Evolutionary conservation across 2,113 vertebrate genomes (phyloP).

Genomic region (Ceuthmochares aereus): DNA sequence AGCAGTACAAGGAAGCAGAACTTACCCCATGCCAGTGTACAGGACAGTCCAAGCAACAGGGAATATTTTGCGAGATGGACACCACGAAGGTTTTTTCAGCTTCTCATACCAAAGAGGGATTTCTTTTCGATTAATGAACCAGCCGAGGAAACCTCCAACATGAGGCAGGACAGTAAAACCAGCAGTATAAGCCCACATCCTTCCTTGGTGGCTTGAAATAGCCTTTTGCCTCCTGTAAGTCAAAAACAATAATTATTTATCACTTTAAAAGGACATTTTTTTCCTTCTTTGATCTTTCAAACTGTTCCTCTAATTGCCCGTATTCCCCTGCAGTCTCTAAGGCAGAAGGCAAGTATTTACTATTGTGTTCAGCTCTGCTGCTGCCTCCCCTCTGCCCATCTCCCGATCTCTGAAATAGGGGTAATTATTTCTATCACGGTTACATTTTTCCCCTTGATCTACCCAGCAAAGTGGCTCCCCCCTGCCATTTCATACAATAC

Average conservation of each 20-base stretch:
- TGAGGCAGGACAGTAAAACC: conserved; percentile 86
- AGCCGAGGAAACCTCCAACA: conserved; percentile 83
- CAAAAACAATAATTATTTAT: not conserved
- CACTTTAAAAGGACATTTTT: not conserved
- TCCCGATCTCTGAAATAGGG: not conserved
- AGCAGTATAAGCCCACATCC: conserved; percentile 82
- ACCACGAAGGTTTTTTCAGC: conserved; percentile 85
- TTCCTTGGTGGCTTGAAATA: not conserved
- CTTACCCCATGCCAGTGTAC: conserved; percentile 89
- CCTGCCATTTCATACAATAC: not conserved
- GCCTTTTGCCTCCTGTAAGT: not conserved
- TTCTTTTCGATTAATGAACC: conserved; percentile 74
- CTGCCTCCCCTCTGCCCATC: not conserved
- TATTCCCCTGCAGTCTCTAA: not conserved
- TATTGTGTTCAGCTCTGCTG: not conserved
- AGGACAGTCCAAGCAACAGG: conserved; percentile 83
- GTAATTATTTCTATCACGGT: not conserved
- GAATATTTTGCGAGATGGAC: conserved; percentile 81
- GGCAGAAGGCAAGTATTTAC: not conserved
- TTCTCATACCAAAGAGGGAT: conserved; percentile 82
- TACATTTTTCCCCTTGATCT: not conserved
- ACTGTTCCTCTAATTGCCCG: not conserved
- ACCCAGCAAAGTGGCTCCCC: not conserved
- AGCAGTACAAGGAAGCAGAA: not conserved
- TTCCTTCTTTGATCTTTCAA: not conserved